These are phyloP conservation scores for Tapirus terrestris DNA, from an alignment of 2,113 vertebrate species.

Conservation along the genomic window DNA sequence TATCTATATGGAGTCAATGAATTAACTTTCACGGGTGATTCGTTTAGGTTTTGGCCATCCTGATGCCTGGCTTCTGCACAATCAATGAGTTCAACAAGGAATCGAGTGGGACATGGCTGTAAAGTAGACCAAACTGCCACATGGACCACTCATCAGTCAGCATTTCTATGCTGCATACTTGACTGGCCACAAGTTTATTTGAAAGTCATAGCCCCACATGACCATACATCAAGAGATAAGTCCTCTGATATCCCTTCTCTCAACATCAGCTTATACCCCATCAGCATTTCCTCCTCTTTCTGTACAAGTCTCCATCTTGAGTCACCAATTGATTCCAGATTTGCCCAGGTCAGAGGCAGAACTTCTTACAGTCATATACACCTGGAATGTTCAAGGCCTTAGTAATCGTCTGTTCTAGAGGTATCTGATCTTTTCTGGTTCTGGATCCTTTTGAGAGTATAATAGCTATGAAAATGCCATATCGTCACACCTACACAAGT, in stretches of 20 bases:
- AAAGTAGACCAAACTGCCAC: neutral
- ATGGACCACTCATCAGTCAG: neutral
- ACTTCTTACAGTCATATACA: neutral
- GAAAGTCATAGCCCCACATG: accelerated
- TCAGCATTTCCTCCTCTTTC: neutral
- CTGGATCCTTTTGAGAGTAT: neutral
- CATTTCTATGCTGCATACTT: neutral
- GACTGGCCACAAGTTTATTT: neutral
- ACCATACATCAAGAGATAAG: neutral
- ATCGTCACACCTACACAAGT: neutral
- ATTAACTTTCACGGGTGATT: neutral
- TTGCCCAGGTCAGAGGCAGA: neutral
- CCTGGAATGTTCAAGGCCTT: neutral
- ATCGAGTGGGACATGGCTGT: neutral
- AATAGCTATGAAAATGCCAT: neutral
- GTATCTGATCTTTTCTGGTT: neutral
- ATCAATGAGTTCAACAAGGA: neutral
- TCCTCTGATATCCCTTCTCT: neutral
- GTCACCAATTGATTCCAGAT: neutral
- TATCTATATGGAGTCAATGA: neutral
- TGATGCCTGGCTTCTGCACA: neutral
- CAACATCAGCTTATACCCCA: neutral
- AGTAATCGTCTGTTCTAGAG: neutral
- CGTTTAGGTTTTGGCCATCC: neutral
- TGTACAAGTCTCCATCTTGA: neutral